Conservation (phyloP, 2,888 invertebrate species). For the Griposia aprilina region DNA sequence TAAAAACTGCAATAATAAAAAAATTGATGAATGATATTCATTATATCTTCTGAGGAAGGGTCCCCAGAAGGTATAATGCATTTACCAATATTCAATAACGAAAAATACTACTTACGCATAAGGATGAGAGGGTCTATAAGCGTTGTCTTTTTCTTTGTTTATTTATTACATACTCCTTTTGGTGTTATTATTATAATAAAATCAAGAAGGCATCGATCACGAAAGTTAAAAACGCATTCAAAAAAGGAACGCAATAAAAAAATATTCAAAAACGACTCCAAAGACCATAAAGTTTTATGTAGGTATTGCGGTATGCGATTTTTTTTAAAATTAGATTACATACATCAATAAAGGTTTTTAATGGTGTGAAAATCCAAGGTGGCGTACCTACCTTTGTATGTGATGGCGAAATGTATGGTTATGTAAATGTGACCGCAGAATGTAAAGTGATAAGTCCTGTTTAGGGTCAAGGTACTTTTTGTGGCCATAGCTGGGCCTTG, state of each 20-base stretch:
- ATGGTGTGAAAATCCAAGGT: conserved; percentile 45
- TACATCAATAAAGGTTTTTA: conserved; percentile 33
- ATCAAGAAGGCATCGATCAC: background rate
- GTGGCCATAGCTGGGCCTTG: conserved; percentile 47
- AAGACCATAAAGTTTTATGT: conserved; percentile 19
- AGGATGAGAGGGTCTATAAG: background rate
- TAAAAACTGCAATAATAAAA: background rate
- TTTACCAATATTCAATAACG: too few relatives aligned
- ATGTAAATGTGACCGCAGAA: conserved; percentile 64
- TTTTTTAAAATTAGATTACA: conserved; percentile 13
- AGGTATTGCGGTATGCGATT: background rate
- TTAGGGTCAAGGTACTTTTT: conserved; percentile 56
- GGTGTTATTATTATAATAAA: background rate
- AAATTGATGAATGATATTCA: too few relatives aligned
- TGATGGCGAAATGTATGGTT: conserved; percentile 55
- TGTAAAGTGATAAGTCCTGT: conserved; percentile 54
- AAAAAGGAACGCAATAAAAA: background rate
- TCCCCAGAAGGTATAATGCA: too few relatives aligned
- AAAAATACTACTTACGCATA: too few relatives aligned
- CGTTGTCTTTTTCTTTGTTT: background rate
- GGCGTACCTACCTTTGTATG: conserved; percentile 40
- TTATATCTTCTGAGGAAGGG: too few relatives aligned
- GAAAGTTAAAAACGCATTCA: background rate
- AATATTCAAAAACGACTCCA: background rate
- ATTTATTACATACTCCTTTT: background rate